Evolutionary conservation across 2,113 vertebrate genomes (phyloP).

Genomic region (human (Homo sapiens)): DNA sequence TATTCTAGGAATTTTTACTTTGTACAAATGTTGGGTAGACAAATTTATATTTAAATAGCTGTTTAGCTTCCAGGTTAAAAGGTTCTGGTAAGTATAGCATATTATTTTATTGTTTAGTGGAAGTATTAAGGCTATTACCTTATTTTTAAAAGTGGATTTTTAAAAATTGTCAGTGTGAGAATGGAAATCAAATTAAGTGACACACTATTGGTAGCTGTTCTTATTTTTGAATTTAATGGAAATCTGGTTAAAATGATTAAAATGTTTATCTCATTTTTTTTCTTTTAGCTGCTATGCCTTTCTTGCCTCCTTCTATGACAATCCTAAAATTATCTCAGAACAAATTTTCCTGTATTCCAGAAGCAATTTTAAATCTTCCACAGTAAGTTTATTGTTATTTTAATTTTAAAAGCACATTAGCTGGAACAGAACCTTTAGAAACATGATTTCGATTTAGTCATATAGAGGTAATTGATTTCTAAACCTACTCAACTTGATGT

Average conservation of each 20-base stretch:
- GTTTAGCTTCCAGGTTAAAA: neutral
- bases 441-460: neutral
- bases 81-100: neutral
- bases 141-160: neutral
- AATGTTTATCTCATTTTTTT: conserved; percentile 68
- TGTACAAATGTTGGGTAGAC: neutral
- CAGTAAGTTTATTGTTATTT: conserved; percentile 88
- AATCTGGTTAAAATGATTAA: conserved; percentile 58
- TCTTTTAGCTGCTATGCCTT: conserved; percentile 86
- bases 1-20: neutral
- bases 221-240: neutral
- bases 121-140: neutral
- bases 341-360: conserved; percentile 87
- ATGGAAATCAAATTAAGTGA: neutral
- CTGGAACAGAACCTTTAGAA: neutral
- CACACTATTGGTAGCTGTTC: neutral
- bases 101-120: conserved; percentile 11
- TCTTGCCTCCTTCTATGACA: conserved; percentile 89
- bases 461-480: neutral
- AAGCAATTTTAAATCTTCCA: conserved; percentile 89
- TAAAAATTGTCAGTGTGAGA: neutral
- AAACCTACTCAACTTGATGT: neutral
- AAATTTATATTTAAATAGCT: conserved; percentile 14
- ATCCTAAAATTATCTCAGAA: conserved; percentile 93
- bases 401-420: conserved; percentile 5